phyloP scores from a whole-genome alignment of 2,113 vertebrate genomes.

The Peromyscus leucopus region DNA sequence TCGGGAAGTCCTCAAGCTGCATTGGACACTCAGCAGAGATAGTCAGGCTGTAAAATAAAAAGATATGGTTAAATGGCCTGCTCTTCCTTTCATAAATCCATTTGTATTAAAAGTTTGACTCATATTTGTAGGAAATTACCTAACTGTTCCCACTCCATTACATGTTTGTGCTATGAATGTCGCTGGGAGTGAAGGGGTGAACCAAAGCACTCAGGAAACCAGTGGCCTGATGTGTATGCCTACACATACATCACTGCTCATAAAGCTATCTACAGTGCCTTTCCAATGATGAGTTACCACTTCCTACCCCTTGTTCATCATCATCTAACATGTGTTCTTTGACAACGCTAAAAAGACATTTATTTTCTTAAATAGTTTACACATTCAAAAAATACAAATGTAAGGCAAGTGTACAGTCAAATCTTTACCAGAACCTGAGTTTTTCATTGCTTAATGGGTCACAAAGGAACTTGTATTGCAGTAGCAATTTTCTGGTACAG shows the following conservation, averaged over 20 bases:
- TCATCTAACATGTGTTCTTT: neutral
- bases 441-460: neutral
- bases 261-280: neutral
- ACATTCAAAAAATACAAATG: neutral
- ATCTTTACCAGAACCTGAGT: neutral
- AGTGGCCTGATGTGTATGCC: neutral
- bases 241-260: neutral
- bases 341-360: neutral
- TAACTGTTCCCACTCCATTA: neutral
- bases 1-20: constrained; percentile 99
- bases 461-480: no score
- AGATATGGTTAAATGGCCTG: neutral
- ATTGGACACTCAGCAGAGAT: constrained; percentile 99
- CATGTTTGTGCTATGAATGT: neutral
- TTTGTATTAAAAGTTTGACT: neutral
- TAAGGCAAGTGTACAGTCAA: neutral
- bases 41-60: constrained; percentile 90
- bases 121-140: neutral
- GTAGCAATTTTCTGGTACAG: neutral
- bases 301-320: neutral
- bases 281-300: constrained; percentile 1
- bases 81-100: neutral
- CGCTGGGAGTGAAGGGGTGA: neutral
- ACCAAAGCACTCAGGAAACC: neutral
- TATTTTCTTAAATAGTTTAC: neutral